Evolutionary conservation across 2,888 invertebrate genomes (phyloP), one percentile per base, ranked within the genome.

Genomic region (Papilio demoleus): DNA sequence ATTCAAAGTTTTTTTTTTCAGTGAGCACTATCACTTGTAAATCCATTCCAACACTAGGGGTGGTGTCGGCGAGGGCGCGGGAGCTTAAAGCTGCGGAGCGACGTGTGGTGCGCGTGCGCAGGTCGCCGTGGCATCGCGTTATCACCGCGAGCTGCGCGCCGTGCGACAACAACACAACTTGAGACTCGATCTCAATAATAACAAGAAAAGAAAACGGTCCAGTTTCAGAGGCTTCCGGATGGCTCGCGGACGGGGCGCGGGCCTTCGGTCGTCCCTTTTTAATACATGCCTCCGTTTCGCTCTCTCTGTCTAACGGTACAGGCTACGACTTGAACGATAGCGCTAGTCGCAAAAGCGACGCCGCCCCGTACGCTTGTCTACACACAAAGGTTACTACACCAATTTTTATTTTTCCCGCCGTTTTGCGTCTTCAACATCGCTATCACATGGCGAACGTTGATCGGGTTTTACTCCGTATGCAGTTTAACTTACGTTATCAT

Each of bases 151-250:
- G 87, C 86, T 86, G 86, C 85, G 86, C 88, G 86, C 88, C 85
- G 88, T 87, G 87, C 90, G 90, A 91, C 91, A 90, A 92, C 92
- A 92, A 92, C 92, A 92, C 91, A 91, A 88, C 91, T 89, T 90
- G 88, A 89, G 90, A 88, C 85, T 83, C 90, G 90, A 90, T 90
- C 92, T 91, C 90, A 92, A 92, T 92, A 92, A 91, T 88, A 92
- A 92, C 92, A 92, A 92, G 92, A 92, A 92, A 92, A 92, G 92
- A 92, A 92, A 92, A 92, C 92, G 92, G 92, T 92, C 92, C 92
- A 92, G 92, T 92, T 92, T 92, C 92, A 92, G 92, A 86, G 91
- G 90, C 92, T 92, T 92, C 92, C 92, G 92, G 92, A 91, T 91
- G 91, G 90, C 86, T 87, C 88, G 88, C 81, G 86, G 85, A 86